phyloP scores from a whole-genome alignment of 2,888 invertebrate species.

The Junonia oenone region DNA sequence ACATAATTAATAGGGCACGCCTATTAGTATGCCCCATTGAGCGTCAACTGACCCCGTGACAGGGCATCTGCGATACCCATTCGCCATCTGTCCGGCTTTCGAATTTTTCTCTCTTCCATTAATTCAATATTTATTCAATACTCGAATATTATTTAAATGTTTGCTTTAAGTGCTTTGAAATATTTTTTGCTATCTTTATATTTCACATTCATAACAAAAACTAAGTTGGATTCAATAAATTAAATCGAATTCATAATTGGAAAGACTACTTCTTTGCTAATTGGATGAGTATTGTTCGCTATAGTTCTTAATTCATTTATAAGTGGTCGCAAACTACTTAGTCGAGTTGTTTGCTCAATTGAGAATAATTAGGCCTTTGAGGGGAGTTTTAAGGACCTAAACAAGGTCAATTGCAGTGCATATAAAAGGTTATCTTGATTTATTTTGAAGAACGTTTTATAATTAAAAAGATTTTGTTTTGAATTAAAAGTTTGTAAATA shows the following conservation, averaged over 20 bases:
- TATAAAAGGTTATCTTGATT: slow-evolving; percentile 19
- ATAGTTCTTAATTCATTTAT: slow-evolving; percentile 32
- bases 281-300: slow-evolving; percentile 30
- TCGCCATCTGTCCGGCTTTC: slow-evolving; percentile 43
- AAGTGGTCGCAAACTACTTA: slow-evolving; percentile 27
- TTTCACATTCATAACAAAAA: neutral
- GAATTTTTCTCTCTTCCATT: slow-evolving; percentile 20
- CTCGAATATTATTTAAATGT: neutral
- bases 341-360: slow-evolving; percentile 28
- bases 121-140: neutral
- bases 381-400: slow-evolving; percentile 20
- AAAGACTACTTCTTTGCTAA: slow-evolving; percentile 28
- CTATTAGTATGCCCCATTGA: slow-evolving; percentile 66
- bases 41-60: slow-evolving; percentile 42
- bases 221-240: slow-evolving; percentile 13
- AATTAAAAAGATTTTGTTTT: neutral
- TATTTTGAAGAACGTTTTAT: slow-evolving; percentile 6
- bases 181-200: neutral
- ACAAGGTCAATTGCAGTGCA: slow-evolving; percentile 20
- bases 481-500: too few species aligned
- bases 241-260: slow-evolving; percentile 28
- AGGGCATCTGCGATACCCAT: slow-evolving; percentile 34
- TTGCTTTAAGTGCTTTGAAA: neutral
- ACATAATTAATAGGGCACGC: slow-evolving; percentile 68
- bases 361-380: slow-evolving; percentile 28